Conservation (phyloP, 2,797 vertebrate species). For the Chanos chanos region DNA sequence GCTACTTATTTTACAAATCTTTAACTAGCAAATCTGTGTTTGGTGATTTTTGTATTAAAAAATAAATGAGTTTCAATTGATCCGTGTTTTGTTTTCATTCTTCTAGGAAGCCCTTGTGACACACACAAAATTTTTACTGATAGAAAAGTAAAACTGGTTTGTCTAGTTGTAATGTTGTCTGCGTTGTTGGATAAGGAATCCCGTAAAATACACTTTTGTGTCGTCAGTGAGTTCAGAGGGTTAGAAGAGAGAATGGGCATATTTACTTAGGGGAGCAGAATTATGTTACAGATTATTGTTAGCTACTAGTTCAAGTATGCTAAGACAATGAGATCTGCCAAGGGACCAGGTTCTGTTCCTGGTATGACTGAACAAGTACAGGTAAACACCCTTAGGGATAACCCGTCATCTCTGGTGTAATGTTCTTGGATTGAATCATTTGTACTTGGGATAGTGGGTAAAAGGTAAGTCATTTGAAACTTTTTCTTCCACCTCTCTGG, state of each 20-base stretch:
- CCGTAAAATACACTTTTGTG: background rate
- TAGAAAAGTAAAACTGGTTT: background rate
- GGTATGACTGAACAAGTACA: background rate
- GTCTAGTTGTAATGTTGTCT: background rate
- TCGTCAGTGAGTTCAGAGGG: no score
- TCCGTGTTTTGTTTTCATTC: background rate
- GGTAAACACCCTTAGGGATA: no score
- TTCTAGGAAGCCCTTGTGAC: background rate
- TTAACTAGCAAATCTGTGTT: slow-evolving; percentile 16
- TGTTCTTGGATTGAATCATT: background rate
- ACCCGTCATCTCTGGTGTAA: no score
- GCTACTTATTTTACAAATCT: slow-evolving; percentile 22
- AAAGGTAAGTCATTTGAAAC: no score
- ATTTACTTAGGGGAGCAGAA: background rate
- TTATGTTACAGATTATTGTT: slow-evolving; percentile 21
- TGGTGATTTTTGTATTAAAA: slow-evolving; percentile 32
- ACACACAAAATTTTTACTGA: background rate
- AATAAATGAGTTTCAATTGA: background rate
- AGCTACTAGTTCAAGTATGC: background rate
- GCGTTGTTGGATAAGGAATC: no score
- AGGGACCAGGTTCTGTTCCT: background rate
- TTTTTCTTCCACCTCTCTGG: no score
- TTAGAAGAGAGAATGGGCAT: no score
- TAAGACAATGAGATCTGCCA: background rate
- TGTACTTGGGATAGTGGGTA: no score